Evolutionary conservation across 2,888 invertebrate species (phyloP).

Genomic region (Polia nebulosa): DNA sequence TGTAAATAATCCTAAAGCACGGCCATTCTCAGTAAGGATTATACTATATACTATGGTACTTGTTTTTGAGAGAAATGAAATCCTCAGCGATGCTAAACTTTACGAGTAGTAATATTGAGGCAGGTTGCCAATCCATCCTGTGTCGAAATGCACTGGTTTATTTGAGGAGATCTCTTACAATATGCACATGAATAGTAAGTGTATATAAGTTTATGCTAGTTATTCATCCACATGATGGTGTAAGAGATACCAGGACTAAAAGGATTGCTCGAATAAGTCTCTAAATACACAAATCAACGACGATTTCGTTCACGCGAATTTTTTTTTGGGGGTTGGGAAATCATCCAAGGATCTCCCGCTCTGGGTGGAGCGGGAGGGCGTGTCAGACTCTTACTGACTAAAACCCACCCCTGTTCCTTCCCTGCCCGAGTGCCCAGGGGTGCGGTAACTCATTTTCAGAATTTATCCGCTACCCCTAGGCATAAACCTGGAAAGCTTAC

Average conservation of each 20-base stretch:
- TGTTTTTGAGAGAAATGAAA: not conserved
- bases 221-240: not conserved
- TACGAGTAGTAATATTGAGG: not conserved
- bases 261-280: not conserved
- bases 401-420: too few species aligned
- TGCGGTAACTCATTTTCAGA: too few species aligned
- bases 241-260: not conserved
- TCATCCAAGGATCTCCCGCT: too few species aligned
- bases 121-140: conserved; percentile 1
- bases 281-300: too few species aligned
- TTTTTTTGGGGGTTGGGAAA: too few species aligned
- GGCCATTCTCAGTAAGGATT: not conserved
- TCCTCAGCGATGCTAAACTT: not conserved
- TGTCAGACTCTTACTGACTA: too few species aligned
- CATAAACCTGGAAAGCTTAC: not conserved
- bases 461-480: too few species aligned
- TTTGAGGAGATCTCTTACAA: not conserved
- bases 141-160: not conserved
- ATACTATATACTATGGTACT: too few species aligned
- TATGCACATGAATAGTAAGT: not conserved
- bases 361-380: too few species aligned
- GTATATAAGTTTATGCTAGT: too few species aligned
- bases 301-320: too few species aligned
- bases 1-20: not conserved
- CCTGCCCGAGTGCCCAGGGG: too few species aligned